Evolutionary conservation across 2,797 vertebrate species (phyloP).

Genomic region (Enteromius afrohamiltoni): DNA sequence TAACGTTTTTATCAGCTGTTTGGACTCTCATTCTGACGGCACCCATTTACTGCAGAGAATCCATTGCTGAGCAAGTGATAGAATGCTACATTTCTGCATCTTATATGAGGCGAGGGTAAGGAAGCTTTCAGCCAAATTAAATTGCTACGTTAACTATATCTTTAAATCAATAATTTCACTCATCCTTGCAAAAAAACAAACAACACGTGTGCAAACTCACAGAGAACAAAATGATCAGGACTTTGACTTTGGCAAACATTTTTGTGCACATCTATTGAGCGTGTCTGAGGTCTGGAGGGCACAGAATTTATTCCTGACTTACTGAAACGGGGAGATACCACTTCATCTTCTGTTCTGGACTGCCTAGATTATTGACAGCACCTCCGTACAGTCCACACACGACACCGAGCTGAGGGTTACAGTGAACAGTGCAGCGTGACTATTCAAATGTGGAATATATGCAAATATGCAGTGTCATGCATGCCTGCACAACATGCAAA

Average conservation of each 20-base stretch:
- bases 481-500: slow-evolving; percentile 29
- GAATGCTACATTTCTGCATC: neutral
- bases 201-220: neutral
- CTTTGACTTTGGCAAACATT: slow-evolving; percentile 9
- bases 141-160: neutral
- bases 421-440: slow-evolving; percentile 6
- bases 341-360: slow-evolving; percentile 65
- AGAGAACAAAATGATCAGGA: neutral
- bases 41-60: neutral
- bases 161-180: neutral
- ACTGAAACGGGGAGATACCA: slow-evolving; percentile 66
- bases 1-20: neutral
- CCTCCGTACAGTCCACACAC: slow-evolving; percentile 73
- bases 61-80: neutral
- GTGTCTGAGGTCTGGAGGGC: neutral
- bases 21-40: neutral
- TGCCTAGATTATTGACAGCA: slow-evolving; percentile 69
- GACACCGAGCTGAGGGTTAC: slow-evolving; percentile 70
- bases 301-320: neutral
- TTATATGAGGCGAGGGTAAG: neutral
- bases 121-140: neutral
- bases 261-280: neutral
- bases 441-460: slow-evolving; percentile 32
- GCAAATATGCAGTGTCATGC: slow-evolving; percentile 35
- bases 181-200: slow-evolving; percentile 1